Evolutionary conservation across 2,888 invertebrate species (phyloP).

Genomic region (Disparrhopalites patrizii): DNA sequence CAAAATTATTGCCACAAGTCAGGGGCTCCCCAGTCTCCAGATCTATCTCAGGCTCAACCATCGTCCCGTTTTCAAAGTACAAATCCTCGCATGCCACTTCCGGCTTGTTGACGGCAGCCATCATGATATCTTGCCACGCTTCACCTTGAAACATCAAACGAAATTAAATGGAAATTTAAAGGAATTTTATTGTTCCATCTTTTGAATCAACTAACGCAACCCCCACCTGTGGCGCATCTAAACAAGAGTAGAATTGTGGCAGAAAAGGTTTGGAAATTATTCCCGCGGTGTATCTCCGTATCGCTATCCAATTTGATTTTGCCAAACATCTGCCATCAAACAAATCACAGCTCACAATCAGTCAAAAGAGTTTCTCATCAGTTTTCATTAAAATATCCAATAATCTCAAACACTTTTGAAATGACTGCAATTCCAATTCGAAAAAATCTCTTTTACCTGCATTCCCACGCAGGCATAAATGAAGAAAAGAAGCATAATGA

Average conservation of each 20-base stretch:
- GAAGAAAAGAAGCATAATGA: conserved; percentile 56
- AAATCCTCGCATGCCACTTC: conserved; percentile 42
- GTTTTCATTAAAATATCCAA: background rate
- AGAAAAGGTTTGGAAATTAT: conserved; percentile 62
- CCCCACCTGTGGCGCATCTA: conserved; percentile 52
- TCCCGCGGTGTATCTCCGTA: conserved; percentile 58
- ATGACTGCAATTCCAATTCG: background rate
- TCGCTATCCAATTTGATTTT: conserved; percentile 57
- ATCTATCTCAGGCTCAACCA: conserved; percentile 27
- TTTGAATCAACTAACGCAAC: background rate
- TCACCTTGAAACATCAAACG: conserved; percentile 53
- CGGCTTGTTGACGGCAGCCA: conserved; percentile 54
- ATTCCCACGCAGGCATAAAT: conserved; percentile 59
- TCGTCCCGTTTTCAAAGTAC: conserved; percentile 3
- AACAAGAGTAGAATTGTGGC: conserved; percentile 60
- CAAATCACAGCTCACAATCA: background rate
- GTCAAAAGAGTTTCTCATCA: background rate
- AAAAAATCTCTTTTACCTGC: conserved; percentile 56
- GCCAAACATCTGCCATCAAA: conserved; percentile 58
- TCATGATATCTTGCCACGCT: conserved; percentile 62
- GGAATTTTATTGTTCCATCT: no score
- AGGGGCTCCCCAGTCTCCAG: conserved; percentile 21
- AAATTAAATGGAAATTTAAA: no score
- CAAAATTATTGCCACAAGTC: conserved; percentile 57
- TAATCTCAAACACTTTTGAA: background rate